Evolutionary conservation across 30 jellyfish, hydroid and myxozoan genomes (phyloP).

Genomic region (Aurelia coerulea): DNA sequence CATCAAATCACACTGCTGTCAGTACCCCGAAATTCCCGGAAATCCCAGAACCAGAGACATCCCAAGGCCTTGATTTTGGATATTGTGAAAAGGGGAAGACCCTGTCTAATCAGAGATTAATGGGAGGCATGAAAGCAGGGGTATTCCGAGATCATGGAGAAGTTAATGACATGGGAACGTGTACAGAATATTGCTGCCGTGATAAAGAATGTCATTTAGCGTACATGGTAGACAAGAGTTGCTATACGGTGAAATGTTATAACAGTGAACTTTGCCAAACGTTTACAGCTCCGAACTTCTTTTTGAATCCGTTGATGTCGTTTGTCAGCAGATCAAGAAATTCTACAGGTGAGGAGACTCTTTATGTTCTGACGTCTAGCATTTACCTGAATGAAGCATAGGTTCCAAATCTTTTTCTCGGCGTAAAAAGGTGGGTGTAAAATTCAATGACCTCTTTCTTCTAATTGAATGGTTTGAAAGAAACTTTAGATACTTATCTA

Average conservation of each 20-base stretch:
- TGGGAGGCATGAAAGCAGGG: conserved; percentile 92
- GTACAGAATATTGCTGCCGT: conserved; percentile 84
- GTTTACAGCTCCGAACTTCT: conserved; percentile 76
- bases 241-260: conserved; percentile 83
- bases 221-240: conserved; percentile 73
- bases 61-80: conserved; percentile 68
- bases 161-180: conserved; percentile 80
- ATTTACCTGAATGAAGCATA: too few species aligned
- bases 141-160: conserved; percentile 87
- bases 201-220: conserved; percentile 92
- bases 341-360: conserved; percentile 35
- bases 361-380: too few species aligned
- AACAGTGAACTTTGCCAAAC: conserved; percentile 78
- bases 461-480: too few species aligned
- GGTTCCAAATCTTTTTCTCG: too few species aligned
- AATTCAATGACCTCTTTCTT: too few species aligned
- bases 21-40: conserved; percentile 30
- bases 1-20: not conserved
- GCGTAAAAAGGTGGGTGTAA: too few species aligned
- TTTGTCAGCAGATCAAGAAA: conserved; percentile 73
- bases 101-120: conserved; percentile 59
- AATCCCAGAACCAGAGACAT: conserved; percentile 41
- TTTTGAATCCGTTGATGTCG: conserved; percentile 80
- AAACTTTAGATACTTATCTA: too few species aligned
- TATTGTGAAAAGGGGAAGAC: conserved; percentile 80